Evolutionary conservation across 2,797 vertebrate species (phyloP), one percentile per base, ranked within the genome.

Genomic region (Melopsittacus undulatus): DNA sequence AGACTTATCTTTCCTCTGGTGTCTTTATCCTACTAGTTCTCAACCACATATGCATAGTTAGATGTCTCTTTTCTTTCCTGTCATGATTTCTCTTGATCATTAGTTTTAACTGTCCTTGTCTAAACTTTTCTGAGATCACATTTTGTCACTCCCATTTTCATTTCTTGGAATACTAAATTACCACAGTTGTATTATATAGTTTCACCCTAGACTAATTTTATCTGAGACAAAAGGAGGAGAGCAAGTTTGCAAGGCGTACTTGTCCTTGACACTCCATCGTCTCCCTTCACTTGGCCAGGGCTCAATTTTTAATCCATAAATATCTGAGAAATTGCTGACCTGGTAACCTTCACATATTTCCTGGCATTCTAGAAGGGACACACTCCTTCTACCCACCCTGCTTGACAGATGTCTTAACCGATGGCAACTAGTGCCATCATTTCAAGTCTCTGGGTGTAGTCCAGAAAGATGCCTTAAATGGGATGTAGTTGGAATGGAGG

Each of bases 231-330:
- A 91, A 84, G 64, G 18, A 90, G 52, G n/a, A 92, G 75, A 70
- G 19, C 9, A 57, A 82, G 32, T 80, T 93, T 90, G 54, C 63
- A 76, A 84, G 62, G 36, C 24, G 0, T 43, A 46, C 83, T 92
- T 93, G 90, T 95, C 79, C 86, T 96, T 96, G 95, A 72, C 54
- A 42, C 82, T 81, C 34, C 56, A 57, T 57, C 9, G 0, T 90
- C 46, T 92, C 36, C 43, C 78, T 96, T 91, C 79, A 54, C 68
- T 94, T 94, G 68, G 74, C 83, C 66, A 77, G 10, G 30, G 64
- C 75, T 94, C 70, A 78, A 61, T 90, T 92, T 86, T 91, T 96
- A 96, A 96, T 96, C 89, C 90, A 83, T 82, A 97, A 96, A 96
- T 94, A 95, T 69, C 83, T 93, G 89, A 95, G 91, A 75, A 95